Base-by-base conservation (phyloP, 2,797 vertebrate genomes). In the Nyctalus aviator region DNA sequence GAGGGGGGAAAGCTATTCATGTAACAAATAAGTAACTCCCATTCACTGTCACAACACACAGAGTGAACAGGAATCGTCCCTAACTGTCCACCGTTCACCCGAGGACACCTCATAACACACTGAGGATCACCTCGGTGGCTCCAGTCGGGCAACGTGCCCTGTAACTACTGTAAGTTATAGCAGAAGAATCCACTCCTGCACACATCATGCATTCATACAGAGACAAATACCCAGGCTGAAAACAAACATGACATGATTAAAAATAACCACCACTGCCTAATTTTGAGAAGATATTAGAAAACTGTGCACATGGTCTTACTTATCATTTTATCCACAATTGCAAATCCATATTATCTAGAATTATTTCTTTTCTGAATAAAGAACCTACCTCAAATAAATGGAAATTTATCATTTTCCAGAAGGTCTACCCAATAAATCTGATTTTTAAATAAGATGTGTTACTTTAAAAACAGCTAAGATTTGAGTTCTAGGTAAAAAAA, bases 401-500 rank as follows among this genome's bases (percentile, higher is more conserved):
- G 32, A 81, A 96, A 93, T 87, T 92, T 84, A n/a, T 93, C 25
- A 79, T 93, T 97, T 92, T 78, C 81, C 37, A 94, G 41, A 82
- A 93, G 71, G 2, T 92, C 85, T 79, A 20, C 66, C 35, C 59
- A 93, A 89, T 46, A n/a, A 95, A 3, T 55, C 94, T 90, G 77
- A 87, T 95, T 86, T 95, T 93, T 87, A 6, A 93, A 55, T 92
- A 77, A 91, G 64, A 93, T 90, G 18, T 41, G 75, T 77, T 94
- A 64, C 81, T 97, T 95, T 91, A 95, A 96, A 96, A 97, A 97
- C 76, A 83, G 76, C 90, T 84, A 91, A 91, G 90, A 96, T 96
- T 96, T 97, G 95, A 83, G 89, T 97, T 96, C 88, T 91, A 75
- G 71, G 73, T 97, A 96, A 97, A 97, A 93, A 14, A 93, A 14